Base-by-base conservation (phyloP, 2,888 invertebrate species). In the Parnassius orleans region DNA sequence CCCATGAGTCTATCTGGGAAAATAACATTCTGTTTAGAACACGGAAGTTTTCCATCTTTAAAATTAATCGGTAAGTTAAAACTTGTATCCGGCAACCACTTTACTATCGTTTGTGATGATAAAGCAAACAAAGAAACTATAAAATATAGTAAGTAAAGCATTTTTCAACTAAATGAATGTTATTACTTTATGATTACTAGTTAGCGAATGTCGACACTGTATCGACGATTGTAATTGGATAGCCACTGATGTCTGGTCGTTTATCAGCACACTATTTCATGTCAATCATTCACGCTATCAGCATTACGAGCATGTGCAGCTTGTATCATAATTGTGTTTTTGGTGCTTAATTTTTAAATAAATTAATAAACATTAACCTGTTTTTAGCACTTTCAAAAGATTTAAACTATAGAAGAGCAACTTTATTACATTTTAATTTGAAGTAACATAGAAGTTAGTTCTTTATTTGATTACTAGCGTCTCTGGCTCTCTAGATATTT, bases 11-110 rank as follows among this genome's bases (percentile, higher is more conserved):
- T 72, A 53, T 83, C 76, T 14, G 90, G 87, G 51, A 91, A 89
- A 10, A 90, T 72, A 0, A 90, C 84, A 11, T 78, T 85, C 69
- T 87, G 78, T 65, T 81, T 86, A 0, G 90, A 86, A 65, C 90
- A 90, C 0, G 90, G 90, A 15, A 87, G 72, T 64, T 82, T 82
- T 0, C 77, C 78, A 57, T 81, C 77, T 65, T 81, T 80, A 61
- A 83, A 90, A 68, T 86, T 90, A 10, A 66, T 72, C 1, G 88
- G 77, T 61, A 86, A 66, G 66, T 84, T 84, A 67, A 89, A 87
- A 65, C 81, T 85, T 12, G 80, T 77, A 62, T 82, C 86, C 2
- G 87, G 87, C 51, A 84, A 68, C 87, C 87, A 90, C 71, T 79
- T 83, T 11, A 90, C 90, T 55, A 75, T 68, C 33, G 80, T 67